These are phyloP conservation scores for Austrolebias charrua DNA, from an alignment of 2,797 vertebrate genomes.

Conservation along the genomic window DNA sequence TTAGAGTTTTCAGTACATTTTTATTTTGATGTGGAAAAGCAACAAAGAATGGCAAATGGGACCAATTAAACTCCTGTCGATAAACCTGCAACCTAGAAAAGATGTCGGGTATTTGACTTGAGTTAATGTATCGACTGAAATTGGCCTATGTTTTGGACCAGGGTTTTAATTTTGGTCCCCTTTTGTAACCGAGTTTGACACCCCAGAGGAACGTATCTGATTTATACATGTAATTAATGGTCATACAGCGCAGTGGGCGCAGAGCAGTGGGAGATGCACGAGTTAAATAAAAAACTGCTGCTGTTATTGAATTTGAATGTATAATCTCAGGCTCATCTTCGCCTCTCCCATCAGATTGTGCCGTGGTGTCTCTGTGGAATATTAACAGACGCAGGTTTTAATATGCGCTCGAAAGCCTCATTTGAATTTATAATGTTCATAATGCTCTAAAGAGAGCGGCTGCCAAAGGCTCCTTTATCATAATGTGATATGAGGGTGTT, in stretches of 20 bases:
- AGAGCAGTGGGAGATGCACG: background rate
- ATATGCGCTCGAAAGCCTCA: slow-evolving; percentile 22
- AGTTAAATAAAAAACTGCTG: background rate
- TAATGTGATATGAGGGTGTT: background rate
- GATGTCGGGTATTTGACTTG: too few relatives aligned
- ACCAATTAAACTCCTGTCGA: too few relatives aligned
- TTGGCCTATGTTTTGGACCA: too few relatives aligned
- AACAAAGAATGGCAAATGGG: too few relatives aligned
- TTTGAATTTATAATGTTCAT: slow-evolving; percentile 32
- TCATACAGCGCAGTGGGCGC: background rate
- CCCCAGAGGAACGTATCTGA: too few relatives aligned
- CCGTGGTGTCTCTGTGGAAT: background rate
- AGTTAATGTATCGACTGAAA: too few relatives aligned
- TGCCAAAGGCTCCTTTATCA: background rate
- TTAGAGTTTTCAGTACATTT: too few relatives aligned
- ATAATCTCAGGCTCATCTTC: background rate
- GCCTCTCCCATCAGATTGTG: background rate
- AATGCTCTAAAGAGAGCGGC: slow-evolving; percentile 1
- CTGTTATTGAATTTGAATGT: background rate
- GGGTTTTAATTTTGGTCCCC: too few relatives aligned
- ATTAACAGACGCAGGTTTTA: slow-evolving; percentile 20
- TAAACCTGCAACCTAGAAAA: too few relatives aligned
- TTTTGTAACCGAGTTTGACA: too few relatives aligned
- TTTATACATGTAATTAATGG: too few relatives aligned
- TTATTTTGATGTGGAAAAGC: too few relatives aligned